Conservation (phyloP, 1,140 invertebrate genomes). For the Drosophila parvula region DNA sequence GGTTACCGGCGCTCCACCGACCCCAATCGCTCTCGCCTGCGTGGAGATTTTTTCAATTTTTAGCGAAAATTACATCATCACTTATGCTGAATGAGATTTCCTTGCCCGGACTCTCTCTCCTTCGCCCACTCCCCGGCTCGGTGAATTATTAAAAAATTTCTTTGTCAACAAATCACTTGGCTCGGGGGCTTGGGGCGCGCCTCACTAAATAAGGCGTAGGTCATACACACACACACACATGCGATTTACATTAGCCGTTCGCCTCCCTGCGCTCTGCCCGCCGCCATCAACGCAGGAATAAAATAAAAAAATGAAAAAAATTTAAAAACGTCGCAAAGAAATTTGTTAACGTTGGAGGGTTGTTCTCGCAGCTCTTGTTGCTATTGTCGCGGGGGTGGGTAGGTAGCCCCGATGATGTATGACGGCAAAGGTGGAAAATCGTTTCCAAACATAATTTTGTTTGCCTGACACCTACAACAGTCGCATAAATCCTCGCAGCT, state of each 20-base stretch:
- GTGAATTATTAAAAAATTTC: conserved; percentile 83
- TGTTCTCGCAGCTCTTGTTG: conserved; percentile 47
- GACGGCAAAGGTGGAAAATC: conserved; percentile 78
- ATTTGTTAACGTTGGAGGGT: conserved; percentile 80
- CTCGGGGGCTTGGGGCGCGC: conserved; percentile 37
- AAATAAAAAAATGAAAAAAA: conserved; percentile 26
- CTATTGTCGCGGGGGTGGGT: not conserved
- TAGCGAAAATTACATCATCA: conserved; percentile 81
- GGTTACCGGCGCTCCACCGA: conserved; percentile 22
- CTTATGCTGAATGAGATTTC: conserved; percentile 77
- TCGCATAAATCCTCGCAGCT: conserved; percentile 69
- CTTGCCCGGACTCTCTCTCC: conserved; percentile 6
- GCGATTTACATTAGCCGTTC: conserved; percentile 74
- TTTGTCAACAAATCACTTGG: conserved; percentile 82
- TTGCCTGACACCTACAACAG: conserved; percentile 74
- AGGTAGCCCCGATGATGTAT: conserved; percentile 66
- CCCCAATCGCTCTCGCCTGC: conserved; percentile 33
- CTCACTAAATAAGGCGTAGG: conserved; percentile 75
- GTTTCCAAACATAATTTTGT: conserved; percentile 80
- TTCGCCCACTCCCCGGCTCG: conserved; percentile 18
- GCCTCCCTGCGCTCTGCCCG: not conserved
- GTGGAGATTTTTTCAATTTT: conserved; percentile 79
- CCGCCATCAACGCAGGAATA: not conserved
- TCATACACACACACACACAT: conserved; percentile 38
- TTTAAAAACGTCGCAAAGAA: conserved; percentile 83